Evolutionary conservation across 2,888 invertebrate genomes (phyloP).

Genomic region (Zonitis immaculata): DNA sequence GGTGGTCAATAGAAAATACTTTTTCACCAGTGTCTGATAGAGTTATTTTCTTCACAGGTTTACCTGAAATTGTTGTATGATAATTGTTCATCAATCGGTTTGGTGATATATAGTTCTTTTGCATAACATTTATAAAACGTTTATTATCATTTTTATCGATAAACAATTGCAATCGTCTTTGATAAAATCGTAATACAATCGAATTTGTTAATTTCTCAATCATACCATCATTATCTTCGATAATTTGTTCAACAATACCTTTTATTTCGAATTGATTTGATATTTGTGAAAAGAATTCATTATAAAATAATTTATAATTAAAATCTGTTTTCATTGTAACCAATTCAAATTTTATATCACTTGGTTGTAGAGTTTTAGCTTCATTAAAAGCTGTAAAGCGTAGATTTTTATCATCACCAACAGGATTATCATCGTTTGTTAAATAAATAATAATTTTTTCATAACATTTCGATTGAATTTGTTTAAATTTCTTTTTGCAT

Average conservation of each 20-base stretch:
- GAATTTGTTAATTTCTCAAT: constrained; percentile 26
- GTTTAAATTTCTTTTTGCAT: constrained; percentile 35
- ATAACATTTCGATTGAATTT: constrained; percentile 28
- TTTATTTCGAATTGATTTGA: not conserved
- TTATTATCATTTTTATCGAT: constrained; percentile 28
- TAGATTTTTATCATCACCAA: constrained; percentile 27
- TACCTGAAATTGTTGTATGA: constrained; percentile 25
- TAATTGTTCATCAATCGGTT: constrained; percentile 23
- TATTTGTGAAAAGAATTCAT: constrained; percentile 34
- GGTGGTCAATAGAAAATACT: no score
- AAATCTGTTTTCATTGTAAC: constrained; percentile 31
- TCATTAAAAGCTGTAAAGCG: constrained; percentile 37
- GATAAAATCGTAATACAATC: constrained; percentile 23
- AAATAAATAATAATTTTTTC: constrained; percentile 33
- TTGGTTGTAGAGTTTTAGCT: constrained; percentile 32
- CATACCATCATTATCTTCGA: no score
- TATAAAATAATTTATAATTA: constrained; percentile 34
- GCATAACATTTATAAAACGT: constrained; percentile 25
- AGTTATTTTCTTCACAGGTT: constrained; percentile 19
- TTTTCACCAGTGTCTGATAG: not conserved
- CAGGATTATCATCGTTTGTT: constrained; percentile 38
- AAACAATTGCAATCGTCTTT: constrained; percentile 28
- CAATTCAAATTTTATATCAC: constrained; percentile 31
- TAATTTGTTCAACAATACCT: no score
- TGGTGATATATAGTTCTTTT: constrained; percentile 22